Percentiles rank a stretch among this genome's conserved stretches.
Evolutionary conservation across 23 tunicate genomes (phyloP).

Genomic region (Corella eumyota): DNA sequence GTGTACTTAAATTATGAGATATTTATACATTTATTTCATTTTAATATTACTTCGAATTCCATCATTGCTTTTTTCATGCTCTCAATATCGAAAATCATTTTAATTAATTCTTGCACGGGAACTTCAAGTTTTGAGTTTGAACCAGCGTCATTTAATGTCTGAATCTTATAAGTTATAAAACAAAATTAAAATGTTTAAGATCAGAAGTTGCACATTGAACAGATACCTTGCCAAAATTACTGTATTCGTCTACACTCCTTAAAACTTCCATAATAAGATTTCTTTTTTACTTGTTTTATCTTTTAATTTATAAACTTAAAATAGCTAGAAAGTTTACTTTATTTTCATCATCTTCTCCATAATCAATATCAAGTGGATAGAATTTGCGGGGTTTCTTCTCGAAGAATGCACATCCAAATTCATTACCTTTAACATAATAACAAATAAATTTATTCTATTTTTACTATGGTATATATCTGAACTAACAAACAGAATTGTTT

Average conservation of each 20-base stretch:
- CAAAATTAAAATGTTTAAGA: neutral
- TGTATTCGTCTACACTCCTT: too few species aligned
- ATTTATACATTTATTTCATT: neutral
- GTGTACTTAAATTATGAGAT: too few species aligned
- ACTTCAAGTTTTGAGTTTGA: conserved; percentile 38
- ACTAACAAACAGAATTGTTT: too few species aligned
- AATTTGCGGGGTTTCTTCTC: conserved; percentile 55
- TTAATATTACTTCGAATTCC: conserved; percentile 71
- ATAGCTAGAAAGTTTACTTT: too few species aligned
- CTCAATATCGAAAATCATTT: conserved; percentile 91
- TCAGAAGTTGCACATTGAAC: neutral
- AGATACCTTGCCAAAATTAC: too few species aligned
- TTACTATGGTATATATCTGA: too few species aligned
- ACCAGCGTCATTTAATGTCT: conserved; percentile 29
- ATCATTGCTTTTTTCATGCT: conserved; percentile 89
- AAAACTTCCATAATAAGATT: too few species aligned
- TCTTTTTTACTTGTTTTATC: too few species aligned
- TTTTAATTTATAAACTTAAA: too few species aligned
- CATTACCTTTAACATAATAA: conserved; percentile 37
- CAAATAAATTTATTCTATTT: too few species aligned
- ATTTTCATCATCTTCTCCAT: conserved; percentile 50
- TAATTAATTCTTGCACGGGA: conserved; percentile 60
- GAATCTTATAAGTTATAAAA: neutral
- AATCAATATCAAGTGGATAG: conserved; percentile 89
- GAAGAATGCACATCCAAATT: conserved; percentile 44